phyloP scores from a whole-genome alignment of 2,888 invertebrate species.

The Cordilura impudica region DNA sequence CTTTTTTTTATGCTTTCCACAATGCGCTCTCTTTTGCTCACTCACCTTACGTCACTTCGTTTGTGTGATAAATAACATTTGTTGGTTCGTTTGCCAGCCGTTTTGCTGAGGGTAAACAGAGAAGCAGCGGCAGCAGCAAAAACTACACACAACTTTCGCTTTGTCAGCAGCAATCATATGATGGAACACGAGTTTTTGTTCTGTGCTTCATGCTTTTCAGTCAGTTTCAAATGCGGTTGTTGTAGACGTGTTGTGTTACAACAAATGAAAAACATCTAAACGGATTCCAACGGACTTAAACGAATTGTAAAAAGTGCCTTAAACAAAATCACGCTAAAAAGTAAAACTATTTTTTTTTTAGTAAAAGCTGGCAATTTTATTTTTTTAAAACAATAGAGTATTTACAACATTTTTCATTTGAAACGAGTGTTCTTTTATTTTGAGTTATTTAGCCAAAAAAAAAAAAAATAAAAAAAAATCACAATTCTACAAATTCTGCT shows the following conservation, averaged over 20 bases:
- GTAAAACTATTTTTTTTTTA: not conserved
- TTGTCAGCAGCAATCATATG: conserved; percentile 20
- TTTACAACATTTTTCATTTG: not conserved
- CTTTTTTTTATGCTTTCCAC: not conserved
- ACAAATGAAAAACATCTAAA: conserved; percentile 27
- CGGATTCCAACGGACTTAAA: conserved; percentile 7
- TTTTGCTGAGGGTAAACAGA: conserved; percentile 18
- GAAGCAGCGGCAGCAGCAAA: conserved; percentile 24
- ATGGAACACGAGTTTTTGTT: conserved; percentile 35
- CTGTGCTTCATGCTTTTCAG: conserved; percentile 44
- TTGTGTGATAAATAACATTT: conserved; percentile 2
- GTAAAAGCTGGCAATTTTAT: not conserved
- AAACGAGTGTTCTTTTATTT: not conserved
- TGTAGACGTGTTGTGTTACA: conserved; percentile 42
- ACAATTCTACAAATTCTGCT: not conserved
- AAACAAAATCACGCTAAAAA: not conserved
- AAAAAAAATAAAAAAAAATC: not conserved
- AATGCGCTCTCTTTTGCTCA: conserved; percentile 30
- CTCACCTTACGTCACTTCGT: conserved; percentile 36
- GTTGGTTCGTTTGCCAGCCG: conserved; percentile 19
- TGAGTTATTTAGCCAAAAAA: not conserved
- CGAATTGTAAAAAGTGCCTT: conserved; percentile 41
- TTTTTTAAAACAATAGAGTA: not conserved
- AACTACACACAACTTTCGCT: conserved; percentile 41
- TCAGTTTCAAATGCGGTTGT: conserved; percentile 47